phyloP scores from a whole-genome alignment of 2,888 invertebrate genomes.

The Escarpia spicata region DNA sequence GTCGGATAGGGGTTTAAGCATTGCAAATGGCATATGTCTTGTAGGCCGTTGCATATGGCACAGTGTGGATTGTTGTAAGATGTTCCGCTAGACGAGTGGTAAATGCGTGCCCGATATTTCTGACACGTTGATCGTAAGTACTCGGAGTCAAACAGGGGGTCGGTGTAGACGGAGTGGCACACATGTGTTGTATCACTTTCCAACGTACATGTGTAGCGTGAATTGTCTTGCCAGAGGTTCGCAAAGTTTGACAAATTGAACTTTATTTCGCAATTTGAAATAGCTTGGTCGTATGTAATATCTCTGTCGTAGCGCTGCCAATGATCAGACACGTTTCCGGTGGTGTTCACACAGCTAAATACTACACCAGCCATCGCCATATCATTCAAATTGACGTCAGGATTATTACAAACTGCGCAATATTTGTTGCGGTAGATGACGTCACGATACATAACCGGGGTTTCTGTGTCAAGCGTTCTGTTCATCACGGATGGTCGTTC shows the following conservation, averaged over 20 bases:
- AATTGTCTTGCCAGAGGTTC: neutral
- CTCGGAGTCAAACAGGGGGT: neutral
- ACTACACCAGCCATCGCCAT: neutral
- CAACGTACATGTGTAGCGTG: neutral
- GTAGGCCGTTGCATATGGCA: neutral
- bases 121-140: neutral
- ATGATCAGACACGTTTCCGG: neutral
- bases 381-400: neutral
- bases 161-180: neutral
- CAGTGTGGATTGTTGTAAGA: neutral
- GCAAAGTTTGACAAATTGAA: neutral
- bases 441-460: neutral
- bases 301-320: neutral
- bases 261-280: neutral
- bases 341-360: neutral
- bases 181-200: neutral
- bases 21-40: neutral
- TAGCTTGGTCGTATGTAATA: neutral
- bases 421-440: slow-evolving; percentile 10
- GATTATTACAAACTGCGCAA: neutral
- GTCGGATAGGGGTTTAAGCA: neutral
- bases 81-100: neutral
- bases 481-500: neutral
- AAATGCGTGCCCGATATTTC: neutral
- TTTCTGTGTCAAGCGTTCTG: neutral